Base-by-base conservation (phyloP, 2,888 invertebrate species). In the Cyrtodaria siliqua region DNA sequence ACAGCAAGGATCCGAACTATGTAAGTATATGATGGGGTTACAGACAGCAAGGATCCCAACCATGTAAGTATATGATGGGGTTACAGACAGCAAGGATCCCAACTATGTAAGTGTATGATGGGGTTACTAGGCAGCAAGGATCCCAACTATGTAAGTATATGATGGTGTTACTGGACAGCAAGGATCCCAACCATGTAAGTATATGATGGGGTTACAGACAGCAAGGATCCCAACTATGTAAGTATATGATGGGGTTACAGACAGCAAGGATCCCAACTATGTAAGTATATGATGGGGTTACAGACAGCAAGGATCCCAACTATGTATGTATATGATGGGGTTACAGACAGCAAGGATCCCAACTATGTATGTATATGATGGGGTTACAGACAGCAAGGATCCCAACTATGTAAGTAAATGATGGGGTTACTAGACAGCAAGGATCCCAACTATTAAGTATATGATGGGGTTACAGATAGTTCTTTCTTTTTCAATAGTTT, bases 361-460 rank as follows among this genome's bases (percentile, higher is more conserved):
- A 81, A 84, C 73, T 89, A 89, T 84, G 91, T 91, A 79, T 84
- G 90, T 80, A n/a, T n/a, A n/a, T n/a, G n/a, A n/a, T n/a, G n/a
- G n/a, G n/a, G n/a, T n/a, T n/a, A n/a, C n/a, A n/a, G 86, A 87
- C 62, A 81, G 79, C 53, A 84, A 79, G 9, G 87, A 89, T 71
- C 86, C 88, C 9, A 81, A 84, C 73, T 89, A 89, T 84, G 91
- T 91, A 79, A 84, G 90, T 81, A 33, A 8, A 8, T n/a, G n/a
- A n/a, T 92, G 27, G 70, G 79, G 26, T 74, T 84, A 1, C 78
- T 91, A 79, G 86, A 87, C 61, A 80, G 79, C 52, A 84, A 79
- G 9, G 87, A 89, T 72, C 86, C 88, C 12, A 81, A 84, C 73
- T 89, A 89, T 84, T 91, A 78, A 84, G 90, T 81, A 33, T 33